Evolutionary conservation across 2,113 vertebrate species (phyloP).

Genomic region (Sylvietta virens): DNA sequence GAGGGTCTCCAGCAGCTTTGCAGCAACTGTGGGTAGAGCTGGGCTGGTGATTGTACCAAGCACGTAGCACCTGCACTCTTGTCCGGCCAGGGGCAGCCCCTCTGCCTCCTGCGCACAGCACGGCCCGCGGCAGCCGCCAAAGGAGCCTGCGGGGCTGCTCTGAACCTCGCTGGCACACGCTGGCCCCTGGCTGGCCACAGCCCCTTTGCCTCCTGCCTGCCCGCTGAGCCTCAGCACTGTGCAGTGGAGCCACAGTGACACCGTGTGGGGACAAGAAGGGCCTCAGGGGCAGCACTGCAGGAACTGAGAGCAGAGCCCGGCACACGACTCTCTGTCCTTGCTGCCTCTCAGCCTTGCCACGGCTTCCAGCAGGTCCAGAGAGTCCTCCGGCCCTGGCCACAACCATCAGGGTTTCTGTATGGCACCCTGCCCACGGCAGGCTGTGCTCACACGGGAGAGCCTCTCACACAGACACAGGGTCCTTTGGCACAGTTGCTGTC

Average conservation of each 20-base stretch:
- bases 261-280: background rate
- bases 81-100: background rate
- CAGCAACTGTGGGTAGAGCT: rapidly evolving
- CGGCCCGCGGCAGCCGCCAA: background rate
- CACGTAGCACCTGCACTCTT: background rate
- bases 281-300: background rate
- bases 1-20: background rate
- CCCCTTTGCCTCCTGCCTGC: background rate
- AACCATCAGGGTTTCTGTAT: background rate
- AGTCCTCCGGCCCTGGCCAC: background rate
- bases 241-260: background rate
- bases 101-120: background rate
- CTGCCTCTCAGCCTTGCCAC: background rate
- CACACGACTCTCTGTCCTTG: background rate
- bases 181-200: background rate
- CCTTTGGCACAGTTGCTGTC: background rate
- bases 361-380: background rate
- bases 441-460: background rate
- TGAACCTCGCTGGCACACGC: too few species aligned
- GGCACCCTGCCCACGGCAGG: background rate
- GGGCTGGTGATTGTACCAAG: background rate
- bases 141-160: background rate
- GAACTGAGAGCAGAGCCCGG: background rate
- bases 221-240: background rate
- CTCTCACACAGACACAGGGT: background rate